These are phyloP conservation scores for Amphimallon solstitiale DNA, from an alignment of 2,888 invertebrate species.

Conservation along the genomic window DNA sequence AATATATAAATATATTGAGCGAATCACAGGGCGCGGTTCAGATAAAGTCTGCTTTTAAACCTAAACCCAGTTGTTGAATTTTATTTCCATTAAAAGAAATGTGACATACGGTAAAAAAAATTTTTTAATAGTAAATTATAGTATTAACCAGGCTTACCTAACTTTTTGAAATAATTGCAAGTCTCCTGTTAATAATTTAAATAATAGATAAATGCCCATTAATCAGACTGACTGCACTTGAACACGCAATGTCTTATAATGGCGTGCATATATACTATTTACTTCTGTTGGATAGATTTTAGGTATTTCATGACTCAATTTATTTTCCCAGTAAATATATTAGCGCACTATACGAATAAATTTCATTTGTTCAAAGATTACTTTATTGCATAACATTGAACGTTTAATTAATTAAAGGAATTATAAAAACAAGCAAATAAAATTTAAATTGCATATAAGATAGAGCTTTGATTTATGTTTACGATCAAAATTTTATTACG, in stretches of 20 bases:
- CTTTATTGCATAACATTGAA: neutral
- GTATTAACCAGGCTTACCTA: neutral
- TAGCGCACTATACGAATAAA: constrained; percentile 1
- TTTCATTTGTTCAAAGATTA: neutral
- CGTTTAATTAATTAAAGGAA: neutral
- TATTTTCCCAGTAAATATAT: constrained; percentile 1
- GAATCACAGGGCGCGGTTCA: too few relatives aligned
- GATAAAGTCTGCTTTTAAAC: too few relatives aligned
- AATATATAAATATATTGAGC: too few relatives aligned
- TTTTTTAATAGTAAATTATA: too few relatives aligned
- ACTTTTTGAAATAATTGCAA: neutral
- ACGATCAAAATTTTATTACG: too few relatives aligned
- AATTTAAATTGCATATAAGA: too few relatives aligned
- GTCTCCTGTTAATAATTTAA: constrained; percentile 11
- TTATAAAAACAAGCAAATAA: neutral
- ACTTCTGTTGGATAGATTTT: neutral
- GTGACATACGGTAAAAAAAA: too few relatives aligned
- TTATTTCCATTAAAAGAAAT: too few relatives aligned
- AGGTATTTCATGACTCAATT: constrained; percentile 1
- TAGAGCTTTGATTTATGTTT: too few relatives aligned
- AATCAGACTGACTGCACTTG: neutral
- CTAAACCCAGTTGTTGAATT: too few relatives aligned
- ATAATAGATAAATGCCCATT: constrained; percentile 4
- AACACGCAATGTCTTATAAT: constrained; percentile 1
- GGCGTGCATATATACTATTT: neutral